phyloP scores from a whole-genome alignment of 2,888 invertebrate species.

The Ophioninae sp. region DNA sequence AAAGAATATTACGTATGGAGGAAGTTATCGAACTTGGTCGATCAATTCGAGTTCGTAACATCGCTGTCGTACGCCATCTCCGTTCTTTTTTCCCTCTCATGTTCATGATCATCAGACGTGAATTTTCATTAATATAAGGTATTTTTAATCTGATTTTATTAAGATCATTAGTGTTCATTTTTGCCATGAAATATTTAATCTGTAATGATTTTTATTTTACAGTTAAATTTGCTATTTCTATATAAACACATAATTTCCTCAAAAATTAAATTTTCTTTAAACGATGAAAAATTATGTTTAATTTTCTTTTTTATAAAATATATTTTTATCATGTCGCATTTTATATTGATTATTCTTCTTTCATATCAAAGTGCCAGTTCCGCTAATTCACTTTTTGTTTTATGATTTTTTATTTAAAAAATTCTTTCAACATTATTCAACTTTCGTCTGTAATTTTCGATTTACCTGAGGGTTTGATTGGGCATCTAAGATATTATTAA shows the following conservation, averaged over 20 bases:
- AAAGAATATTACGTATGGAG: slow-evolving; percentile 48
- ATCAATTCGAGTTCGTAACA: slow-evolving; percentile 36
- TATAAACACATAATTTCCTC: too few relatives aligned
- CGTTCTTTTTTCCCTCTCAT: not conserved
- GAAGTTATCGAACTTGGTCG: slow-evolving; percentile 51
- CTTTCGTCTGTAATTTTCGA: not conserved
- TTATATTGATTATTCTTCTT: not conserved
- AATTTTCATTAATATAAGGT: not conserved
- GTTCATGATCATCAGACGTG: not conserved
- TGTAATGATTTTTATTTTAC: too few relatives aligned
- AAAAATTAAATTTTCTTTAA: too few relatives aligned
- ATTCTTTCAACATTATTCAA: slow-evolving; percentile 12
- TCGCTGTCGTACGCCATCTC: slow-evolving; percentile 3
- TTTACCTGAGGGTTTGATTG: not conserved
- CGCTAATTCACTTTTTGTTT: not conserved
- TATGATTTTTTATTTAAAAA: not conserved
- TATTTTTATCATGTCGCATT: not conserved
- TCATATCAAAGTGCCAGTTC: not conserved
- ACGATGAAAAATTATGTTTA: not conserved
- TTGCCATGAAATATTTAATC: too few relatives aligned
- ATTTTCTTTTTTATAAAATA: not conserved
- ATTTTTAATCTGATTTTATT: not conserved
- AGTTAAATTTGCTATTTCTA: too few relatives aligned
- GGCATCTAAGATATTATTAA: not conserved
- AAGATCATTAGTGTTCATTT: not conserved